Conservation (phyloP, 2,797 vertebrate genomes). For the Coranthus polyacanthus region DNA sequence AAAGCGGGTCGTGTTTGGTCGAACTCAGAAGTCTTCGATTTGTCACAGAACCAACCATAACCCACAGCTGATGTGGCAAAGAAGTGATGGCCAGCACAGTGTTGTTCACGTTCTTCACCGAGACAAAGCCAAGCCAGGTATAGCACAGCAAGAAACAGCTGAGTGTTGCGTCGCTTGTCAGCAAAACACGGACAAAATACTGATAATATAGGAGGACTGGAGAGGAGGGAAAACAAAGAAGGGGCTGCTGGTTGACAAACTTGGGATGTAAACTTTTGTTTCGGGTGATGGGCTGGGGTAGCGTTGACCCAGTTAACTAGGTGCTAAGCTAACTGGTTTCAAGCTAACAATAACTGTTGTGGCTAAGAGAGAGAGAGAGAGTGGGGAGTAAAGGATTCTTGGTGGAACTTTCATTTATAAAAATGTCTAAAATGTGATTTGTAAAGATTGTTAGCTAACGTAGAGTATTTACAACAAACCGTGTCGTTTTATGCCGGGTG, state of each 20-base stretch:
- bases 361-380: too few relatives aligned
- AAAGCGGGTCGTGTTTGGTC: neutral
- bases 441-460: too few relatives aligned
- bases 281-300: constrained; percentile 36
- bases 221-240: neutral
- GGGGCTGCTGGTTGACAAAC: neutral
- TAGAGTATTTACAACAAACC: neutral
- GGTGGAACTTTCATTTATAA: rapidly evolving
- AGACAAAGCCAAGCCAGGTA: constrained; percentile 67
- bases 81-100: constrained; percentile 67
- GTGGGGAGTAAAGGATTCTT: neutral
- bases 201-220: neutral
- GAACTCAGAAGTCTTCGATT: neutral
- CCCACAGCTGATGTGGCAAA: constrained; percentile 78
- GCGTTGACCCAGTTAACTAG: constrained; percentile 76
- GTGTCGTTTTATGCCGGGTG: too few relatives aligned
- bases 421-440: too few relatives aligned
- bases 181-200: neutral
- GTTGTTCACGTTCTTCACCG: constrained; percentile 34
- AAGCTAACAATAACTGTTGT: constrained; percentile 24
- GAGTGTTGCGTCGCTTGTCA: neutral
- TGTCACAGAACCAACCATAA: constrained; percentile 34
- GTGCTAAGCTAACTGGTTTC: constrained; percentile 60
- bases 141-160: constrained; percentile 11
- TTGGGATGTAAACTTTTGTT: constrained; percentile 51